Base-by-base conservation (phyloP, 2,797 vertebrate genomes). In the Decapterus maruadsi region DNA sequence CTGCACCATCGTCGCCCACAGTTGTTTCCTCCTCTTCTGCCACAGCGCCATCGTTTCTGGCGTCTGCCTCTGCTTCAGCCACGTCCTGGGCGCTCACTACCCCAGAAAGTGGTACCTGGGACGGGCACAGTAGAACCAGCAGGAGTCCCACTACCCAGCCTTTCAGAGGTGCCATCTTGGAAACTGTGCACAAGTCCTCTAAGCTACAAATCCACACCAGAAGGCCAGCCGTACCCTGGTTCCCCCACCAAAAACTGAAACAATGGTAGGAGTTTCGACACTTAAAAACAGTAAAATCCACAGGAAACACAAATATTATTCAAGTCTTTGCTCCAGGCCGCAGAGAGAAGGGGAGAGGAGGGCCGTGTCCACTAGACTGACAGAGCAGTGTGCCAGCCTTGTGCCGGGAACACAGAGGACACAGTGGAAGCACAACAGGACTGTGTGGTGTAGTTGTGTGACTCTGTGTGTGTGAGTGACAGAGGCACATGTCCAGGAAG, bases 401-500 rank as follows among this genome's bases (percentile, higher is more conserved):
- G 73, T 82, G 68, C 55, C 58, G 59, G 45, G 74, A 81, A 86
- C 78, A 85, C 78, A 84, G 81, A 88, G 89, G 84, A 87, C 86
- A 85, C 88, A 86, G 88, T 89, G 90, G 84, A 68, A 88, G 84
- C 59, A 79, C 34, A 38, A 65, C 64, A 68, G 72, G 10, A 68
- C n/a, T 72, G 80, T 72, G 83, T 19, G 64, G 57, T 59, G 71
- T 62, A 42, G 74, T 76, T 82, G 84, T 87, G 80, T 68, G 72
- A 65, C 75, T 82, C 73, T 38, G 60, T 72, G 66, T 68, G 72
- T 31, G 13, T 93, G 95, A 95, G 85, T 95, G 95, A 95, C 95
- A 94, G 93, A 90, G 77, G 75, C 94, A 95, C 88, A 94, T 95
- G 95, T 82, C 40, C 4, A 51, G 79, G 59, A 90, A 87, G 90